Percentiles rank a stretch among this genome's conserved stretches.
These are phyloP conservation scores for Sisor rabdophorus DNA, from an alignment of 2,113 vertebrate genomes.

Conservation along the genomic window DNA sequence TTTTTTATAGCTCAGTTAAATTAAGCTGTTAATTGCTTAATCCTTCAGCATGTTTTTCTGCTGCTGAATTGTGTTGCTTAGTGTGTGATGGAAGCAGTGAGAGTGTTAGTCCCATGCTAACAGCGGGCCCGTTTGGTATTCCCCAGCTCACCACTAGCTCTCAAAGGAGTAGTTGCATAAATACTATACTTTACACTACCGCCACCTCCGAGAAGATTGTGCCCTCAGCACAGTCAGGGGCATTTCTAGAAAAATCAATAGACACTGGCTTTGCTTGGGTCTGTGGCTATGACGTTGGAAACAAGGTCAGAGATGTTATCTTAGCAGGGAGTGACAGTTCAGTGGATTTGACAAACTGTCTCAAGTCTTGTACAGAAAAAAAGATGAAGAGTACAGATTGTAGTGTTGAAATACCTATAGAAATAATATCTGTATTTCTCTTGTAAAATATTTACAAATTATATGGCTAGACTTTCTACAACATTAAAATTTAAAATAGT, in stretches of 20 bases:
- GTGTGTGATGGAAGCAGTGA: not conserved
- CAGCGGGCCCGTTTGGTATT: conserved; percentile 34
- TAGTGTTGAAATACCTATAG: not conserved
- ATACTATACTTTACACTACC: conserved; percentile 55
- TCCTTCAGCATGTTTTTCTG: conserved; percentile 6
- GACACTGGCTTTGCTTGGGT: conserved; percentile 65
- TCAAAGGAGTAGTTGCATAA: conserved; percentile 45
- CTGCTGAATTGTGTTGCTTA: conserved; percentile 9
- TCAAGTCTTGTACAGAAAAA: not conserved
- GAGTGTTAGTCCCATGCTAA: conserved; percentile 9
- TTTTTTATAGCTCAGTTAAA: not conserved
- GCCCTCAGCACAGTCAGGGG: conserved; percentile 51
- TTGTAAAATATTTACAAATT: not conserved
- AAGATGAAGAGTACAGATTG: not conserved
- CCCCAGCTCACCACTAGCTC: conserved; percentile 17
- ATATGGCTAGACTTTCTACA: not conserved
- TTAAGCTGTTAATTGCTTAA: conserved; percentile 12
- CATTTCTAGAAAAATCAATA: conserved; percentile 66
- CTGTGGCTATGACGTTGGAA: conserved; percentile 71
- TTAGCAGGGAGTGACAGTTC: conserved; percentile 67
- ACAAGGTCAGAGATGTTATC: conserved; percentile 72
- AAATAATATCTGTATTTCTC: not conserved
- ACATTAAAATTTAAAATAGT: not conserved
- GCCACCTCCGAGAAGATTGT: conserved; percentile 59
- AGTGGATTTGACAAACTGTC: conserved; percentile 66